Evolutionary conservation across 2,797 vertebrate species (phyloP).

Genomic region (Protonibea diacanthus): DNA sequence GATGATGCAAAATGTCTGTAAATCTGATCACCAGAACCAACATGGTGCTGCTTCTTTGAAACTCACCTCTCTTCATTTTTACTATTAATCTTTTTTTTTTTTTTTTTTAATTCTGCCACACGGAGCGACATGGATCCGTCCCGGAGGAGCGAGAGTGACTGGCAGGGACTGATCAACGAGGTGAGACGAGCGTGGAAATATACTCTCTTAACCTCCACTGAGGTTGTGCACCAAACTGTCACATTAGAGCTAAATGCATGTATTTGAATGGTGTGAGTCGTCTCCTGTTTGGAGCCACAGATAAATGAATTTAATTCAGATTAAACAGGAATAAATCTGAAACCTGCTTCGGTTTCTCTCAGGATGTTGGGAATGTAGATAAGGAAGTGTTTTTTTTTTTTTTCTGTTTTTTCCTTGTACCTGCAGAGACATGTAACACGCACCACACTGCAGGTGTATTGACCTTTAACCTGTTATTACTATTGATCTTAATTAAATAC

Average conservation of each 20-base stretch:
- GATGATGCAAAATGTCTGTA: conserved; percentile 36
- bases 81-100: background rate
- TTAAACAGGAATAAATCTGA: conserved; percentile 17
- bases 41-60: conserved; percentile 16
- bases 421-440: conserved; percentile 21
- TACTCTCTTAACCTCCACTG: background rate
- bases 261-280: background rate
- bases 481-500: background rate
- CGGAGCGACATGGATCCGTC: conserved; percentile 82
- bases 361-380: background rate
- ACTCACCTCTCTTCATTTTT: background rate
- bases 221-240: background rate
- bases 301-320: background rate
- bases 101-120: background rate
- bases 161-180: conserved; percentile 94
- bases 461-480: background rate
- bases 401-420: background rate
- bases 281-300: background rate
- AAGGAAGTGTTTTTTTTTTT: conserved; percentile 39
- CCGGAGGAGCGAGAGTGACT: conserved; percentile 91
- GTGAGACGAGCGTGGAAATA: conserved; percentile 81
- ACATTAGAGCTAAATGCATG: background rate
- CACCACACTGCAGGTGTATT: background rate
- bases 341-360: background rate
- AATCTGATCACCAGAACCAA: background rate